phyloP scores from a whole-genome alignment of 2,888 invertebrate species.

The Orthosia cruda region DNA sequence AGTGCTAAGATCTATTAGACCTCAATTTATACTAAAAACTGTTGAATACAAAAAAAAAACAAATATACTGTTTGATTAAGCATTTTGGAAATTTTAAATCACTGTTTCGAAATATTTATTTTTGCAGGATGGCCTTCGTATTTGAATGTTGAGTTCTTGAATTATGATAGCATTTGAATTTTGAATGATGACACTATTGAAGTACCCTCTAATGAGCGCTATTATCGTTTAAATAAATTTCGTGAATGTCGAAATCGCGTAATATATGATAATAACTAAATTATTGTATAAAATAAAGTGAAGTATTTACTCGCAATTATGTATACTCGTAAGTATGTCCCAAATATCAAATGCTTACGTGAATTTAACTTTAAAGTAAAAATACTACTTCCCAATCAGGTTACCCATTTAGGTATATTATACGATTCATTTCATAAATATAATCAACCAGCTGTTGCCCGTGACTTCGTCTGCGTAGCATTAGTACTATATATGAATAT shows the following conservation, averaged over 20 bases:
- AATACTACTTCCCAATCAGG: no score
- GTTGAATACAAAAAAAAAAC: background rate
- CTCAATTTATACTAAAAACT: background rate
- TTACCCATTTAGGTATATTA: no score
- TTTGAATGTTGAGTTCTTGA: conserved; percentile 28
- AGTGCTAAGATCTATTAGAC: background rate
- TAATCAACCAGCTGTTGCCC: no score
- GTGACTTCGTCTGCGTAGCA: no score
- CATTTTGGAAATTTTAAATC: conserved; percentile 10
- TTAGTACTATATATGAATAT: no score
- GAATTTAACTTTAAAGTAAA: background rate
- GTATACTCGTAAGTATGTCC: background rate
- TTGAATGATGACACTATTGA: conserved; percentile 42
- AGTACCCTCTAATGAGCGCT: conserved; percentile 18
- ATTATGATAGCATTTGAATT: conserved; percentile 48
- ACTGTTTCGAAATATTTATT: conserved; percentile 24
- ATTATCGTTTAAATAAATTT: conserved; percentile 37
- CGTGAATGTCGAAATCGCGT: conserved; percentile 1
- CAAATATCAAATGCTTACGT: background rate
- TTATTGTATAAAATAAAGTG: background rate
- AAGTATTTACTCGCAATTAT: background rate
- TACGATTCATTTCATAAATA: no score
- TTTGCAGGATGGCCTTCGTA: conserved; percentile 26
- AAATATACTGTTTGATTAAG: conserved; percentile 1
- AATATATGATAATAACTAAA: background rate